phyloP scores from a whole-genome alignment of 2,888 invertebrate genomes.

The Slavum lentiscoides region DNA sequence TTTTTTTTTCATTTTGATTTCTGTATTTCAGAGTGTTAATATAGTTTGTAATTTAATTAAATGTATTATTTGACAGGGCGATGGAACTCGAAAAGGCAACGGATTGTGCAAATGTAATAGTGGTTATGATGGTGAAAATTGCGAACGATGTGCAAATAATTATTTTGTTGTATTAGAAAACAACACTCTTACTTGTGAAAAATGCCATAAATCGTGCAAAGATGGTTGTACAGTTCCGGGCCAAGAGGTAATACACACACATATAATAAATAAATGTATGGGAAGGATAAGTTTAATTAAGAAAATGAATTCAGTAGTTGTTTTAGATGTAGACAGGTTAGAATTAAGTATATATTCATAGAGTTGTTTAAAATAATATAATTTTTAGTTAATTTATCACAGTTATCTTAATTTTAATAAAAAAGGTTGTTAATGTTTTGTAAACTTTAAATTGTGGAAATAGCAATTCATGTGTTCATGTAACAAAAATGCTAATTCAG shows the following conservation, averaged over 20 bases:
- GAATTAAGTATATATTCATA: background rate
- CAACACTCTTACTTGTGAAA: constrained; percentile 73
- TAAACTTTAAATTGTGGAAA: too few species aligned
- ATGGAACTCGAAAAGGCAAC: constrained; percentile 89
- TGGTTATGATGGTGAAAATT: constrained; percentile 79
- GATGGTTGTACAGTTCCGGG: constrained; percentile 76
- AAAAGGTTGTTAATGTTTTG: too few species aligned
- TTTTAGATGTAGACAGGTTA: background rate
- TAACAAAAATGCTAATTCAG: too few species aligned
- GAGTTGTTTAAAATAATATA: background rate
- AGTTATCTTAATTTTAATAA: too few species aligned
- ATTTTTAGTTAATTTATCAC: background rate
- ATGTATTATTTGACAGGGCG: constrained; percentile 64
- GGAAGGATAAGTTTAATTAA: background rate
- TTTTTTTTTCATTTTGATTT: background rate
- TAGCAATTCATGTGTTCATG: too few species aligned
- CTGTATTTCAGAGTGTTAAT: background rate
- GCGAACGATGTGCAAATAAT: constrained; percentile 75
- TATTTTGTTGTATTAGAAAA: constrained; percentile 76
- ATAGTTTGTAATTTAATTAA: background rate
- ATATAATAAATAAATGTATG: background rate
- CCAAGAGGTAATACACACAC: constrained; percentile 65
- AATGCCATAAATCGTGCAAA: constrained; percentile 77
- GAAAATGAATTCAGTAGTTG: background rate
- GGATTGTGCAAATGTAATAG: constrained; percentile 84